Evolutionary conservation across 1,140 invertebrate genomes (phyloP), one percentile per base, ranked within the genome.

Genomic region (Latrodectus geometricus): DNA sequence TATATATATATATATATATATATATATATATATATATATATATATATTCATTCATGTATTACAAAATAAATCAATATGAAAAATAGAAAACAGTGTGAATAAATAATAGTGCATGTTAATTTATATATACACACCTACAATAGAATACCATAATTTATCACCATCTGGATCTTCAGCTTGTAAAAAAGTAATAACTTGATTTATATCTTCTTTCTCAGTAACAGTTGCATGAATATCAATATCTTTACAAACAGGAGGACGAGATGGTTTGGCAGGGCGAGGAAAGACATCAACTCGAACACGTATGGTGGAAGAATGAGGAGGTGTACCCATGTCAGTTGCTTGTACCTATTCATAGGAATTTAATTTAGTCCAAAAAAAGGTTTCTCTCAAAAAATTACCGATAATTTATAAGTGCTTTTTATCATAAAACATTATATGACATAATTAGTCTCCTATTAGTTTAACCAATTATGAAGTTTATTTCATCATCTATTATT

Each of bases 111-210:
- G 35, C 35, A 35, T 35, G 35, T 35, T 1, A 35, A 35, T 35
- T 35, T 35, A 35, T 35, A 35, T 35, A 5, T 35, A 76, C 93
- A 93, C 92, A 96, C 96, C 95, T 70, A 95, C 93, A 87, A 98
- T 98, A 89, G 96, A 95, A 90, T 96, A 98, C 95, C 96, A 98
- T 66, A 99, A 91, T 70, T 93, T 93, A 90, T 97, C 96, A 50
- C 94, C 94, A 89, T 98, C 97, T 73, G 94, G 93, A 91, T 98
- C 97, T 9, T 93, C 92, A 0, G 96, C 96, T 89, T 96, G 94
- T 78, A 98, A 93, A 23, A 97, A 92, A 14, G 95, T 93, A 0
- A 98, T 95, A 76, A 97, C 91, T 90, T 96, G 96, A 11, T 96
- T 96, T 9, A 96, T 94, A 88, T 93, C 92, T 91, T 98, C 96